phyloP scores from a whole-genome alignment of 1,140 invertebrate species.

The Maniola jurtina region DNA sequence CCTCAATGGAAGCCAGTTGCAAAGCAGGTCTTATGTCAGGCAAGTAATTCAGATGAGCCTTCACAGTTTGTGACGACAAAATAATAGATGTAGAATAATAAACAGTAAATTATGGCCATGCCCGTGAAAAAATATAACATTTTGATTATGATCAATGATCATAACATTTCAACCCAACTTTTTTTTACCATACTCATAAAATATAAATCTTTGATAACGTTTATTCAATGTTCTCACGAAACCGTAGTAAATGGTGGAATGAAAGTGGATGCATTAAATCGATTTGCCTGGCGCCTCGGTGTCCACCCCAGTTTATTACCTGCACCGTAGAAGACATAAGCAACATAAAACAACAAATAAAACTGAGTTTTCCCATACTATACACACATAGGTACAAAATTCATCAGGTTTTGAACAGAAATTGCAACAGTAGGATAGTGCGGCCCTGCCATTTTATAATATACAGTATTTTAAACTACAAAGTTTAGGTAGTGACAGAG shows the following conservation, averaged over 20 bases:
- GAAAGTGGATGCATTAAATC: slow-evolving; percentile 24
- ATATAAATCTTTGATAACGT: neutral
- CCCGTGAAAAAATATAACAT: no score
- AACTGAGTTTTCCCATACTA: neutral
- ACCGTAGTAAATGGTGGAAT: neutral
- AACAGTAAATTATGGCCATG: no score
- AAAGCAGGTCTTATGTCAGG: no score
- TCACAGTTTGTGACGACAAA: no score
- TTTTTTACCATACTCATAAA: neutral
- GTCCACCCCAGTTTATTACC: slow-evolving; percentile 23
- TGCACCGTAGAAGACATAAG: neutral
- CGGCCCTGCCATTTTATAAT: no score
- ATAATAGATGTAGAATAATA: no score
- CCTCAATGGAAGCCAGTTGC: neutral
- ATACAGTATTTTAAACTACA: no score
- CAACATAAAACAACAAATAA: slow-evolving; percentile 7
- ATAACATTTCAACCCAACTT: neutral
- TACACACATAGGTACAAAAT: neutral
- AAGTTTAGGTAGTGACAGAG: no score
- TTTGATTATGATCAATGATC: no score
- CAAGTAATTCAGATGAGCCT: no score
- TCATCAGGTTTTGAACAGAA: no score
- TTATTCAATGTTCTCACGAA: slow-evolving; percentile 12
- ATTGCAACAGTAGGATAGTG: no score
- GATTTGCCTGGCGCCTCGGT: slow-evolving; percentile 30